Evolutionary conservation across 2,888 invertebrate species (phyloP).

Genomic region (Agrenia bidenticulata): DNA sequence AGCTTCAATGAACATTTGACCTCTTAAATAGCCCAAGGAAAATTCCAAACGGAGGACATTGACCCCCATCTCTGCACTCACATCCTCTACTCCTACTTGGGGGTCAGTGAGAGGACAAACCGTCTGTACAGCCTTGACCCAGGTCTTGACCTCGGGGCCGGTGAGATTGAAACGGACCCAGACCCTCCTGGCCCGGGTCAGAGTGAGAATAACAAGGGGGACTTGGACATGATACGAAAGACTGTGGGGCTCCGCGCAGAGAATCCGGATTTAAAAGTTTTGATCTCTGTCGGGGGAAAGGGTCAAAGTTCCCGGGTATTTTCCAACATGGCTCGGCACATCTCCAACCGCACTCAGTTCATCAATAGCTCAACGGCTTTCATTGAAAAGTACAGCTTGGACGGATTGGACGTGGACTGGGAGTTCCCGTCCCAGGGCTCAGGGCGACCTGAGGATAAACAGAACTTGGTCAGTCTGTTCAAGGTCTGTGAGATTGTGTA

Average conservation of each 20-base stretch:
- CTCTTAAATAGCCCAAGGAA: slow-evolving; percentile 33
- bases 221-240: slow-evolving; percentile 55
- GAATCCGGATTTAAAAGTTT: slow-evolving; percentile 58
- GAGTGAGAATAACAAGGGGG: neutral
- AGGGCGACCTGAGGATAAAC: slow-evolving; percentile 57
- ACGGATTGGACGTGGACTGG: slow-evolving; percentile 38
- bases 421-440: slow-evolving; percentile 55
- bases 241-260: slow-evolving; percentile 57
- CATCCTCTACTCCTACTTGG: slow-evolving; percentile 54
- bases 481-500: slow-evolving; percentile 37
- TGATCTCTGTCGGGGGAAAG: slow-evolving; percentile 61
- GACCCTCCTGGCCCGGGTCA: neutral
- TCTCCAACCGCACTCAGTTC: slow-evolving; percentile 58
- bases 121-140: slow-evolving; percentile 55
- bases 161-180: slow-evolving; percentile 18
- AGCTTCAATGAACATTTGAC: no score
- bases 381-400: slow-evolving; percentile 54
- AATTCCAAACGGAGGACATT: slow-evolving; percentile 52
- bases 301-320: slow-evolving; percentile 57
- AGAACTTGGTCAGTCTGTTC: slow-evolving; percentile 57
- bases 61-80: slow-evolving; percentile 54
- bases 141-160: slow-evolving; percentile 54
- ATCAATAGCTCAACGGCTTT: slow-evolving; percentile 62
- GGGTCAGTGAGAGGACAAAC: slow-evolving; percentile 47
- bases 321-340: slow-evolving; percentile 57